These are phyloP conservation scores for Babylonia areolata DNA, from an alignment of 1,140 invertebrate genomes.

Conservation along the genomic window DNA sequence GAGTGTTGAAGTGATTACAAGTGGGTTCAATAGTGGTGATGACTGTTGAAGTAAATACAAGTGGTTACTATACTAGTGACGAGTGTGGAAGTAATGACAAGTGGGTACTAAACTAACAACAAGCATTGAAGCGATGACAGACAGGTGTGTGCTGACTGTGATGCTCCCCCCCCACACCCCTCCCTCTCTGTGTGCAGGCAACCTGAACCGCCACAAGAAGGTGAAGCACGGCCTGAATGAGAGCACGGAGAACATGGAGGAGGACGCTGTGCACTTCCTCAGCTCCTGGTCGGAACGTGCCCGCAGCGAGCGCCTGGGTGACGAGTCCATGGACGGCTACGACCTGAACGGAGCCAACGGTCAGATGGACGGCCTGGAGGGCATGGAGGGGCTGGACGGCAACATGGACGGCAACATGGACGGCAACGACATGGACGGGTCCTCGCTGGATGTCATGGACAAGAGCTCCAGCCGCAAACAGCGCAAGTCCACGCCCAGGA, in stretches of 20 bases:
- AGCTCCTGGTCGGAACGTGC: constrained; percentile 60
- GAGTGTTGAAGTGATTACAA: no score
- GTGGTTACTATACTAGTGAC: no score
- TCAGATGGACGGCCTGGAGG: constrained; percentile 18
- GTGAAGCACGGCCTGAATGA: constrained; percentile 72
- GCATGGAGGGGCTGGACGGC: constrained; percentile 37
- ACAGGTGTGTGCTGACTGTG: no score
- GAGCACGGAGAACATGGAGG: constrained; percentile 68
- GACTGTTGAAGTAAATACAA: no score
- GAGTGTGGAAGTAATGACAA: no score
- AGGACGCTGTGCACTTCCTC: constrained; percentile 68
- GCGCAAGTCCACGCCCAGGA: constrained; percentile 55
- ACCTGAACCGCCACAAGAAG: constrained; percentile 72
- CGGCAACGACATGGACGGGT: constrained; percentile 35
- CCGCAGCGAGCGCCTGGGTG: constrained; percentile 46
- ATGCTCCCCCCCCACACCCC: no score
- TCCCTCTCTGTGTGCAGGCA: constrained; percentile 55
- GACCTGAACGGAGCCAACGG: not conserved
- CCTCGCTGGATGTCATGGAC: constrained; percentile 35
- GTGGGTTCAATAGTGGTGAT: no score
- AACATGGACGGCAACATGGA: constrained; percentile 31
- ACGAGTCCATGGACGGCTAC: constrained; percentile 34
- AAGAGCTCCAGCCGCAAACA: constrained; percentile 50
- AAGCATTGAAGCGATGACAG: no score
- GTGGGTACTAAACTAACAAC: no score